A percentile compares a stretch with the other conserved stretches of the same genome.
These are phyloP conservation scores for Heliconius congener DNA, from an alignment of 1,140 invertebrate species.

Conservation along the genomic window DNA sequence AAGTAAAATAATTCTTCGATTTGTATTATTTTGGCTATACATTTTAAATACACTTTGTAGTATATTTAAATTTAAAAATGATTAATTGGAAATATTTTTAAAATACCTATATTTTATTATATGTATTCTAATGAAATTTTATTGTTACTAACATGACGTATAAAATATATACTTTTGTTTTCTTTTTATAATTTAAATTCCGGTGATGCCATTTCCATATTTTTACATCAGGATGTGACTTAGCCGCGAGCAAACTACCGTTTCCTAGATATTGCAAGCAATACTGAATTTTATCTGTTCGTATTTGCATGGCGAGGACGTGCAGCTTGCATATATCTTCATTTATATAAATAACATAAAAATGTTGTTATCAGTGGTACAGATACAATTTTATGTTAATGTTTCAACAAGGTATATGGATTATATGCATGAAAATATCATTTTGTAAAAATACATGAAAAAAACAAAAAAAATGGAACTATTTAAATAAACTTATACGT, in stretches of 20 bases:
- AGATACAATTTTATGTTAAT: neutral
- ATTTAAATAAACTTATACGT: too few relatives aligned
- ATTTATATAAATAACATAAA: slow-evolving; percentile 4
- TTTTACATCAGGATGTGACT: neutral
- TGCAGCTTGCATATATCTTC: neutral
- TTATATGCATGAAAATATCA: neutral
- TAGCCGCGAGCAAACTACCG: slow-evolving; percentile 11
- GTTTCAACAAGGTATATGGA: neutral
- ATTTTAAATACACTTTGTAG: too few relatives aligned
- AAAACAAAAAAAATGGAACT: too few relatives aligned
- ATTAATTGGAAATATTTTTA: too few relatives aligned
- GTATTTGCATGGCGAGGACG: slow-evolving; percentile 7
- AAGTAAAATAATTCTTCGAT: too few relatives aligned
- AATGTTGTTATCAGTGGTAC: neutral
- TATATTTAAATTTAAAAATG: too few relatives aligned
- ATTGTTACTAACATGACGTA: too few relatives aligned
- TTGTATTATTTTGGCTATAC: too few relatives aligned
- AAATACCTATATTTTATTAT: too few relatives aligned
- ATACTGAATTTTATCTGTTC: slow-evolving; percentile 14
- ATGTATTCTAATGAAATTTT: too few relatives aligned
- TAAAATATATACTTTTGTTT: neutral
- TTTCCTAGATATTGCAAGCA: slow-evolving; percentile 9
- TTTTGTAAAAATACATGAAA: neutral
- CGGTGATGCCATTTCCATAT: neutral
- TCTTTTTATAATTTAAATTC: neutral